These are phyloP conservation scores for Nibea coibor DNA, from an alignment of 2,113 vertebrate genomes.

Conservation along the genomic window DNA sequence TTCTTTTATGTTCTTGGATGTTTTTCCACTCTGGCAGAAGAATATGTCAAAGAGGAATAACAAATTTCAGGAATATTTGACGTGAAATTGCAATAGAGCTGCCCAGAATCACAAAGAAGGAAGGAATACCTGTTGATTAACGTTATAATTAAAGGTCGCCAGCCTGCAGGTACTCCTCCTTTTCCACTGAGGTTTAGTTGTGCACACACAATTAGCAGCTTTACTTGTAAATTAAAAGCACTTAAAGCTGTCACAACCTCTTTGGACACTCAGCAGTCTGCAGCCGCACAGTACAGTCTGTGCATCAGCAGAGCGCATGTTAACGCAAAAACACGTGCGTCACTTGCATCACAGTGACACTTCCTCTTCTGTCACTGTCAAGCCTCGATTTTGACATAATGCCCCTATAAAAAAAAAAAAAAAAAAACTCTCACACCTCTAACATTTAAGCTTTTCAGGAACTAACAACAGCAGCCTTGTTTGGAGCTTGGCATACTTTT, in stretches of 20 bases:
- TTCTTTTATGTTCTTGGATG: background rate
- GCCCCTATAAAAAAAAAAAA: background rate
- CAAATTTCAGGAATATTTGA: background rate
- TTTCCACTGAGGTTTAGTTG: background rate
- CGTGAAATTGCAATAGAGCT: background rate
- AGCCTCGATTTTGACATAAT: constrained; percentile 1
- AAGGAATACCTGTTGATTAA: background rate
- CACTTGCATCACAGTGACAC: constrained; percentile 26
- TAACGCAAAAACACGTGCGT: background rate
- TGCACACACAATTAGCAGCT: background rate
- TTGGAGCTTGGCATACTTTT: background rate
- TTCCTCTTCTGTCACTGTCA: constrained; percentile 34
- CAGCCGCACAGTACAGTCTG: background rate
- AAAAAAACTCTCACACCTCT: background rate
- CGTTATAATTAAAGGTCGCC: background rate
- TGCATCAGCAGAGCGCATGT: background rate
- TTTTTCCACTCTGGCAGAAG: background rate
- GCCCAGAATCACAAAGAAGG: background rate
- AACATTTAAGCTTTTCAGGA: constrained; percentile 49
- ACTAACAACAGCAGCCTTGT: background rate
- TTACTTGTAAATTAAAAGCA: background rate
- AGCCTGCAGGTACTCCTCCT: no score
- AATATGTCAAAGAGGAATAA: background rate
- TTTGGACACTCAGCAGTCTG: background rate
- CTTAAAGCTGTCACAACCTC: background rate